Base-by-base conservation (phyloP, 2,797 vertebrate species). In the Carduelis carduelis region DNA sequence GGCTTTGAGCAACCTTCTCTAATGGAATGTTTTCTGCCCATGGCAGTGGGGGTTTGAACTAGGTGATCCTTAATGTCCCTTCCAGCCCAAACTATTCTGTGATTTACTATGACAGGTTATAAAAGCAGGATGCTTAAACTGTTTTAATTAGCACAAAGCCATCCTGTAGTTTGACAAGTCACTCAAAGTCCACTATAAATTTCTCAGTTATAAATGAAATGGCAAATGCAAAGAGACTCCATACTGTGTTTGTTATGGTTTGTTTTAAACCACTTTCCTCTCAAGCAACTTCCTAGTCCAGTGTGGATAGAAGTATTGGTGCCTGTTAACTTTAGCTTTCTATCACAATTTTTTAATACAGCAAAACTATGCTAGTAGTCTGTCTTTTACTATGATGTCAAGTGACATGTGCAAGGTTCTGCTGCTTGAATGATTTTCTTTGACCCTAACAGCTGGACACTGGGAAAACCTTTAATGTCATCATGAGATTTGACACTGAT, bases 401-500 rank as follows among this genome's bases (percentile, higher is more conserved):
- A 61, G 14, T 77, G 57, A 66, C 14, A 11, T 6, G 4, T 64
- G 26, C 24, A 56, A 55, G 3, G 23, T 92, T 87, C 60, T 89
- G 30, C 47, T 80, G 46, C 37, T 75, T 78, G 21, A 72, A 49
- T 80, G 1, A 75, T 21, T 78, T 52, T 81, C 50, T 87, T 81
- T 93, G 49, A 68, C 13, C 72, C 12, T 78, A 34, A 28, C 98
- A 99, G 99, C 98, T 99, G 79, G 98, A 99, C 96, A 98, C 98
- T 0, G 99, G 99, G 41, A 99, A 98, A 92, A 98, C 96, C 10
- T 99, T 99, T 96, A 97, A 98, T 35, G 98, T 97, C 24, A 76
- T 98, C 90, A 98, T 99, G 99, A 99, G 99, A 69, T 99, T 99
- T 41, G 99, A 99, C 98, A 99, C 99, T 0, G 99, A 99, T 0